These are phyloP conservation scores for Lethocerus indicus DNA, from an alignment of 1,140 invertebrate species.

Conservation along the genomic window DNA sequence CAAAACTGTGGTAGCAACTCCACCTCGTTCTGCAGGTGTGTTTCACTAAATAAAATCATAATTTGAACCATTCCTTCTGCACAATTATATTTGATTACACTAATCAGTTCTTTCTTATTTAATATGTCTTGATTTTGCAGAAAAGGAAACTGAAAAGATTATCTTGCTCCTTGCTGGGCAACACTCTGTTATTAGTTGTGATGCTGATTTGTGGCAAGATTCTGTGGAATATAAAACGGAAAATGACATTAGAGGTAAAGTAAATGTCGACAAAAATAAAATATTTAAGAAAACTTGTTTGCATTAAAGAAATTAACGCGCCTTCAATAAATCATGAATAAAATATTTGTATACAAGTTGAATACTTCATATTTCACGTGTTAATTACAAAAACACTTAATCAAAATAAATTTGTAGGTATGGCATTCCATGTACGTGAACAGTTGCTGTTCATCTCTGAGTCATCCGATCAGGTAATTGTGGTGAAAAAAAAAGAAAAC, in stretches of 20 bases:
- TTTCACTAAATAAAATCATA: slow-evolving; percentile 5
- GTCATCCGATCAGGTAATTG: slow-evolving; percentile 31
- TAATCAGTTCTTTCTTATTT: too few relatives aligned
- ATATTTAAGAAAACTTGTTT: too few relatives aligned
- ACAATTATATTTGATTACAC: background rate
- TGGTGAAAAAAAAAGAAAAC: background rate
- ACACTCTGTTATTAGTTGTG: slow-evolving; percentile 46
- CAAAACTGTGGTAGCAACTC: slow-evolving; percentile 42
- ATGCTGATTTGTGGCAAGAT: slow-evolving; percentile 45
- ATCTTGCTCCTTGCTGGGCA: slow-evolving; percentile 52
- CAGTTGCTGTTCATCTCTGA: slow-evolving; percentile 59
- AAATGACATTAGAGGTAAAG: slow-evolving; percentile 24
- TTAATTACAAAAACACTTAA: background rate
- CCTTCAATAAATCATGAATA: too few relatives aligned
- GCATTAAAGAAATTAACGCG: too few relatives aligned
- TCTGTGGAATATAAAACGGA: slow-evolving; percentile 32
- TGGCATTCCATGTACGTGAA: slow-evolving; percentile 51
- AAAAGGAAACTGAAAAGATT: slow-evolving; percentile 39
- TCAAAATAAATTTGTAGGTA: slow-evolving; percentile 31
- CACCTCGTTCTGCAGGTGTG: slow-evolving; percentile 41
- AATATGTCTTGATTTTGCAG: slow-evolving; percentile 21
- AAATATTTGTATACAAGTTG: background rate
- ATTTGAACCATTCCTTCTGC: background rate
- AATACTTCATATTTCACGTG: background rate
- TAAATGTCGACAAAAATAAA: too few relatives aligned